phyloP scores from a whole-genome alignment of 2,113 vertebrate species.

The Cyprinus carpio region DNA sequence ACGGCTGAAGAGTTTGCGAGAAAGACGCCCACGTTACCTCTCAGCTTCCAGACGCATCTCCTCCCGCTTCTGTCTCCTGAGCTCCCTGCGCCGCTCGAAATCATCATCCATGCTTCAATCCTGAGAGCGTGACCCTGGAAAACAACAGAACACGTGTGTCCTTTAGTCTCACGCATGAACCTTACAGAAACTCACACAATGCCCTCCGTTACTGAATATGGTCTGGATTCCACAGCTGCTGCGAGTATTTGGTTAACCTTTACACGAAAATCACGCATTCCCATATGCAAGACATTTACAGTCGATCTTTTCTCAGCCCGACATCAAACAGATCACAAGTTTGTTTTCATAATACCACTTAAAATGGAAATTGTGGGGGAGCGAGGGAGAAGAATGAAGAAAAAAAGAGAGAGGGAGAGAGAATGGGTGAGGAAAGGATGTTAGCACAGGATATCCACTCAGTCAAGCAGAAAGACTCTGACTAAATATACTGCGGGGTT shows the following conservation, averaged over 20 bases:
- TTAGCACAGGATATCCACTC: slow-evolving; percentile 69
- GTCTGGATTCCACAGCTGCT: slow-evolving; percentile 29
- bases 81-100: slow-evolving; percentile 95
- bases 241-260: slow-evolving; percentile 46
- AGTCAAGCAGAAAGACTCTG: slow-evolving; percentile 61
- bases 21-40: slow-evolving; percentile 75
- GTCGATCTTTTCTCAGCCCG: slow-evolving; percentile 31
- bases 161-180: slow-evolving; percentile 15
- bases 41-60: slow-evolving; percentile 96
- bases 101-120: slow-evolving; percentile 88
- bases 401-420: slow-evolving; percentile 15
- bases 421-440: slow-evolving; percentile 49
- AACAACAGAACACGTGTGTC: slow-evolving; percentile 31
- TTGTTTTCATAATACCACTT: slow-evolving; percentile 49
- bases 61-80: slow-evolving; percentile 96
- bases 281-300: slow-evolving; percentile 50
- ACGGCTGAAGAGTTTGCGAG: background rate
- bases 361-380: slow-evolving; percentile 43
- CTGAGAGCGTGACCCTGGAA: slow-evolving; percentile 60
- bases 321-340: slow-evolving; percentile 51
- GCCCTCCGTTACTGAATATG: slow-evolving; percentile 1
- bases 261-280: slow-evolving; percentile 41
- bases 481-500: slow-evolving; percentile 66
- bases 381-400: background rate
- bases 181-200: background rate